Evolutionary conservation across 2,888 invertebrate genomes (phyloP).

Genomic region (Aelia acuminata): DNA sequence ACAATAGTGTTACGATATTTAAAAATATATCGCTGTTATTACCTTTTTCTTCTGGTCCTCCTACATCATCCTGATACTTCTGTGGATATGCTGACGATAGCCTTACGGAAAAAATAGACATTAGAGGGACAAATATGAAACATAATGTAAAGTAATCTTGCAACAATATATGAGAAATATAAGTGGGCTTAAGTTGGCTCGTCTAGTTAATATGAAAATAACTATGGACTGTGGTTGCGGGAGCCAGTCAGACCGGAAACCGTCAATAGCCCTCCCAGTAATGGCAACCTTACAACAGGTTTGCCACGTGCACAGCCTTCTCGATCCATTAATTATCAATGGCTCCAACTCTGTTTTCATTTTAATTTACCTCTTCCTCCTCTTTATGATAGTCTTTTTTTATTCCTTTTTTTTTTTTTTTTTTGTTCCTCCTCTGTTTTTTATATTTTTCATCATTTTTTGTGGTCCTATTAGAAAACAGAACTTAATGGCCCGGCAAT

Average conservation of each 20-base stretch:
- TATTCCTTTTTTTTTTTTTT: too few relatives aligned
- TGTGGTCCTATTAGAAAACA: background rate
- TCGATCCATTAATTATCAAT: constrained; percentile 39
- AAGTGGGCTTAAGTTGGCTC: background rate
- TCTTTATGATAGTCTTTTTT: background rate
- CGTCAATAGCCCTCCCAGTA: constrained; percentile 50
- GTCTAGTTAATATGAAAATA: constrained; percentile 36
- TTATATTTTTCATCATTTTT: background rate
- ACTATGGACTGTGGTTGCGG: constrained; percentile 27
- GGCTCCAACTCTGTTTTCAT: background rate
- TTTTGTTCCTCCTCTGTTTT: too few relatives aligned
- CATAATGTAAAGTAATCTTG: background rate
- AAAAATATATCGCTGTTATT: too few relatives aligned
- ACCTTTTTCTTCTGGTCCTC: too few relatives aligned
- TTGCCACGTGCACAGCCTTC: constrained; percentile 51
- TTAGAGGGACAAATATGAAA: background rate
- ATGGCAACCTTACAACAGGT: constrained; percentile 51
- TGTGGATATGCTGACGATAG: too few relatives aligned
- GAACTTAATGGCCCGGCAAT: constrained; percentile 15
- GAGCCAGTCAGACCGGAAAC: constrained; percentile 47
- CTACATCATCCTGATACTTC: too few relatives aligned
- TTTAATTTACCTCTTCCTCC: constrained; percentile 18
- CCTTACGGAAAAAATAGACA: too few relatives aligned
- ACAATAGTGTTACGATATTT: too few relatives aligned
- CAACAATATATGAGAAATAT: constrained; percentile 36